These are phyloP conservation scores for Hermetia illucens DNA, from an alignment of 1,140 invertebrate species.

Conservation along the genomic window DNA sequence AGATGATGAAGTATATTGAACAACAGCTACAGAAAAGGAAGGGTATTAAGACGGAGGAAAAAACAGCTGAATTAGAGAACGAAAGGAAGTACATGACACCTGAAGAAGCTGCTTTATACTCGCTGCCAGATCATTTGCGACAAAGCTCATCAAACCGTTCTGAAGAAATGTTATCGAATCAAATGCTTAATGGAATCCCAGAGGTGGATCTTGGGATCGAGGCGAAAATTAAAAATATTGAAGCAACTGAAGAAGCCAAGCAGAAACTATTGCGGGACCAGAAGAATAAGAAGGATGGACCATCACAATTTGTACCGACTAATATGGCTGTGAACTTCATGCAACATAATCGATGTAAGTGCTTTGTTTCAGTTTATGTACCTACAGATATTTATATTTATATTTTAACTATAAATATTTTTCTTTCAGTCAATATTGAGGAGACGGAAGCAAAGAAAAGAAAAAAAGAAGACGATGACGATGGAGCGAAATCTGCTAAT, in stretches of 20 bases:
- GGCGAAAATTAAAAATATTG: conserved; percentile 94
- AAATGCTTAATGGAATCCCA: conserved; percentile 99
- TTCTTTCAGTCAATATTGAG: conserved; percentile 65
- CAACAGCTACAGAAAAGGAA: conserved; percentile 80
- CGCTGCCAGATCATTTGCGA: conserved; percentile 75
- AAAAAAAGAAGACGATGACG: conserved; percentile 37
- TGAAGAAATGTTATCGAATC: conserved; percentile 99
- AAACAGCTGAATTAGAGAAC: conserved; percentile 25
- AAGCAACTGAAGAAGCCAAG: conserved; percentile 95
- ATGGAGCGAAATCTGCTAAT: conserved; percentile 35
- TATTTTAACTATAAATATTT: conserved; percentile 12
- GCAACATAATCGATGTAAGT: conserved; percentile 83
- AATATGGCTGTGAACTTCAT: conserved; percentile 98
- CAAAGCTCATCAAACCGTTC: conserved; percentile 66
- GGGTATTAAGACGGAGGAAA: conserved; percentile 33
- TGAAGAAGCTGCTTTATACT: conserved; percentile 71
- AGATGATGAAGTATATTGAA: conserved; percentile 98
- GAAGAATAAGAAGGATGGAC: conserved; percentile 83
- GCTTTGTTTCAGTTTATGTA: no score
- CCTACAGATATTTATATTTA: no score
- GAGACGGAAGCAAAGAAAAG: conserved; percentile 44
- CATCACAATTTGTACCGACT: conserved; percentile 91
- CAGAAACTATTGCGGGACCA: conserved; percentile 77
- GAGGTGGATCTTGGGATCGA: conserved; percentile 98
- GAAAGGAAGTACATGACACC: conserved; percentile 60